phyloP scores from a whole-genome alignment of 2,888 invertebrate genomes.

The Drosophila mimetica region DNA sequence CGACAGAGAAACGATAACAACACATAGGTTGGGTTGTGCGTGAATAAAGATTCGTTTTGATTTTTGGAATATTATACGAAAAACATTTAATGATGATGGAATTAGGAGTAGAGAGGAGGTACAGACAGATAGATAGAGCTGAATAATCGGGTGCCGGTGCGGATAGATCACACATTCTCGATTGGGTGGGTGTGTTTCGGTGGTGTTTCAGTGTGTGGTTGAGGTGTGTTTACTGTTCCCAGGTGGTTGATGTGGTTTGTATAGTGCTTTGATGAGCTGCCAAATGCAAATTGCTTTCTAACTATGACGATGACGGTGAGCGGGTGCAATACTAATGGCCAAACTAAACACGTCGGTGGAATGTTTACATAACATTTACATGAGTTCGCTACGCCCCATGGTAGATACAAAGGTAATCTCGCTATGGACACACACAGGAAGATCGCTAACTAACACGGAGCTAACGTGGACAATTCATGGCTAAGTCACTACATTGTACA shows the following conservation, averaged over 20 bases:
- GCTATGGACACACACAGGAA: slow-evolving; percentile 21
- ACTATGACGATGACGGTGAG: slow-evolving; percentile 34
- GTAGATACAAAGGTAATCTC: slow-evolving; percentile 1
- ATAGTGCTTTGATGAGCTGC: slow-evolving; percentile 40
- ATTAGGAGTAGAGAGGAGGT: slow-evolving; percentile 6
- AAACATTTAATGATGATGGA: slow-evolving; percentile 53
- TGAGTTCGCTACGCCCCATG: slow-evolving; percentile 31
- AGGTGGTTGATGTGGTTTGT: slow-evolving; percentile 25
- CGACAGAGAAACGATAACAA: slow-evolving; percentile 35
- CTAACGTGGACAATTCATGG: slow-evolving; percentile 11
- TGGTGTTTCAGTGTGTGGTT: slow-evolving; percentile 24
- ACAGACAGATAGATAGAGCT: slow-evolving; percentile 28
- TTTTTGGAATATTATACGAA: slow-evolving; percentile 28
- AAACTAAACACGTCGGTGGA: slow-evolving; percentile 40
- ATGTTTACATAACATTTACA: slow-evolving; percentile 30
- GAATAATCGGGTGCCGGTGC: slow-evolving; percentile 27
- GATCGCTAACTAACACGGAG: slow-evolving; percentile 34
- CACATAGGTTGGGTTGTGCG: slow-evolving; percentile 54
- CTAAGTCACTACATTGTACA: slow-evolving; percentile 20
- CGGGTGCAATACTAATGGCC: slow-evolving; percentile 42
- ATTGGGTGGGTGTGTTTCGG: slow-evolving; percentile 31
- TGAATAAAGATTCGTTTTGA: slow-evolving; percentile 31
- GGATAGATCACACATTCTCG: slow-evolving; percentile 47
- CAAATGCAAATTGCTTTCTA: slow-evolving; percentile 43
- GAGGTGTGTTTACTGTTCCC: slow-evolving; percentile 21